Evolutionary conservation across 2,797 vertebrate genomes (phyloP), one percentile per base, ranked within the genome.

Genomic region (Acipenser ruthenus): DNA sequence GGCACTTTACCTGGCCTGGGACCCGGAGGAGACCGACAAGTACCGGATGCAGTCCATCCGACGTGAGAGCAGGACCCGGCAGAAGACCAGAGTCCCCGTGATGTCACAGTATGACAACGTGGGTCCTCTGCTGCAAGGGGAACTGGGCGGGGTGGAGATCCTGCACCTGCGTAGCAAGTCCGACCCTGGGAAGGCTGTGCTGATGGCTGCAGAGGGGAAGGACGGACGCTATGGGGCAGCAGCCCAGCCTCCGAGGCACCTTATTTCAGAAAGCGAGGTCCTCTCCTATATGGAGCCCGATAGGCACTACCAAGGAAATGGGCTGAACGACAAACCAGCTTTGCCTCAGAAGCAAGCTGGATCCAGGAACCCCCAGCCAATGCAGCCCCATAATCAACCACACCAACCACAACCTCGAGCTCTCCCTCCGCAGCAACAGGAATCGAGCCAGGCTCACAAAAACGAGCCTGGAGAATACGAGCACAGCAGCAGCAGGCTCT

Each of bases 101-200:
- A 90, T 96, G 86, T 99, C 97, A 12, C 97, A 98, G 74, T 99
- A 99, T 0, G 96, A 99, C 73, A 99, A 99, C 0, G 89, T 99
- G 15, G 82, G 89, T n/a, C 86, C 94, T 0, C 86, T 89, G 65
- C 60, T 88, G 67, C 89, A 83, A 1, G 87, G 90, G 0, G 94
- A 97, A n/a, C 65, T 88, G 62, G 87, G 90, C 0, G 89, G 88
- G 88, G 81, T 93, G 50, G 94, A 96, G 0, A 86, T 89, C 5
- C 73, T 95, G 68, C 96, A 99, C 75, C 73, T 94, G 67, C 93
- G 96, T 70, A 99, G 96, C 73, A 96, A 95, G 68, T 98, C 96
- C 0, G 97, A 99, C 82, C 96, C 96, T 0, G 94, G 95, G 53
- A 98, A 97, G 80, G 87, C 87, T 47, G 90, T 93, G 65, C 87